Evolutionary conservation across 2,888 invertebrate genomes (phyloP), one percentile per base, ranked within the genome.

Genomic region (Argyresthia goedartella): DNA sequence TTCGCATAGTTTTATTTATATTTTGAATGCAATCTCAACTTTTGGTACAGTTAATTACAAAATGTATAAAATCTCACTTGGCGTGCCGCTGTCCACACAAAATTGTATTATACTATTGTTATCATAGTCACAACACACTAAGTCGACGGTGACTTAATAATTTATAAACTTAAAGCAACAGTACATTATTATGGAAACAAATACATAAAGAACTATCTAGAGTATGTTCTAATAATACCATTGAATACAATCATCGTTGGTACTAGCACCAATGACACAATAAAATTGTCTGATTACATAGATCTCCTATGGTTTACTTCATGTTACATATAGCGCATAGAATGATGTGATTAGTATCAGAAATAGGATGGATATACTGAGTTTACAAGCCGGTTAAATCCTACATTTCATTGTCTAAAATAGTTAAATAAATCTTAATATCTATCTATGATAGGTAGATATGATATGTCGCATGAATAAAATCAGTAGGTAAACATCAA

Each of bases 11-110:
- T 77, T 64, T 77, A 71, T 69, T 70, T 78, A 16, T 46, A 16
- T 81, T 73, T 80, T 76, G 81, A 84, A 86, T 81, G 81, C 81
- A 85, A 81, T 81, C 81, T 84, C 81, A 81, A 81, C 74, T 73
- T 80, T 84, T 76, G 73, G 75, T 82, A 85, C 81, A 81, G 69
- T 65, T 68, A 76, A 78, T 78, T 85, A 85, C 71, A 85, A 85
- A 85, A 81, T 78, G 79, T 85, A 84, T 79, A 84, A 85, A 85
- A 84, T 72, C 68, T 67, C 77, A 77, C 78, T 76, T 72, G 69
- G 39, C 15, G 14, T 43, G n/a, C 41, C 52, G 47, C 33, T 13
- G 10, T 10, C 13, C 39, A 49, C 25, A 16, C 33, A 8, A 16
- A 25, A 49, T 49, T 41, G 25, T 49, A 49, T 73, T 73, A 47